Percentiles rank a stretch among this genome's conserved stretches.
phyloP scores from a whole-genome alignment of 2,888 invertebrate species.

The Eupsilia transversa region DNA sequence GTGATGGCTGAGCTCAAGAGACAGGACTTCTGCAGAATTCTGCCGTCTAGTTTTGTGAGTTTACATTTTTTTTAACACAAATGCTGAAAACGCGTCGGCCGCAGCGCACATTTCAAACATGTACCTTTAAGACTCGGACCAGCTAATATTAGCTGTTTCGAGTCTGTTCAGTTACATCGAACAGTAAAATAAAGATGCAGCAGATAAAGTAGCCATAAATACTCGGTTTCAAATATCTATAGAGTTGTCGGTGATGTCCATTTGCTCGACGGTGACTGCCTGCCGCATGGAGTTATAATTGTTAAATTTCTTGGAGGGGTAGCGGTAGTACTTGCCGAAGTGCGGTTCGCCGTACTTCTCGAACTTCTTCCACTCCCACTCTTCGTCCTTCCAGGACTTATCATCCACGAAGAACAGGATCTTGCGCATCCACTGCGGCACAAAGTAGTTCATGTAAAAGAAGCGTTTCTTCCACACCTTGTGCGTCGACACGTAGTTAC shows the following conservation, averaged over 20 bases:
- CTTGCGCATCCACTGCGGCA: slow-evolving; percentile 60
- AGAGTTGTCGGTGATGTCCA: slow-evolving; percentile 22
- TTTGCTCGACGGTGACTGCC: not conserved
- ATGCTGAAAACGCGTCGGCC: not conserved
- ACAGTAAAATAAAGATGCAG: not conserved
- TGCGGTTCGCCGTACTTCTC: slow-evolving; percentile 52
- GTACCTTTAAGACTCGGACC: not conserved
- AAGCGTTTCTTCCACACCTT: slow-evolving; percentile 62
- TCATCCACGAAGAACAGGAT: slow-evolving; percentile 57
- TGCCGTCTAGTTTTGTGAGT: not conserved
- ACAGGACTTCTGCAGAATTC: not conserved
- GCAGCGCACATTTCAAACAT: too few species aligned
- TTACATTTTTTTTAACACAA: not conserved
- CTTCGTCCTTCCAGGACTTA: slow-evolving; percentile 59
- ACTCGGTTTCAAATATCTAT: not conserved
- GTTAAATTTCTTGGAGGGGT: slow-evolving; percentile 54
- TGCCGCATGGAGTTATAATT: slow-evolving; percentile 27
- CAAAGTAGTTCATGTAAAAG: slow-evolving; percentile 51
- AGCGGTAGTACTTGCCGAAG: slow-evolving; percentile 57
- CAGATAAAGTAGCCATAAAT: not conserved
- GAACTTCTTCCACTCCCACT: slow-evolving; percentile 49
- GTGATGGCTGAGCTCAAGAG: not conserved
- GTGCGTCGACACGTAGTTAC: slow-evolving; percentile 47
- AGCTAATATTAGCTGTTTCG: too few species aligned
- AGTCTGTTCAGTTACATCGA: not conserved